phyloP scores from a whole-genome alignment of 2,888 invertebrate species.

The Chrysolina haemoptera region DNA sequence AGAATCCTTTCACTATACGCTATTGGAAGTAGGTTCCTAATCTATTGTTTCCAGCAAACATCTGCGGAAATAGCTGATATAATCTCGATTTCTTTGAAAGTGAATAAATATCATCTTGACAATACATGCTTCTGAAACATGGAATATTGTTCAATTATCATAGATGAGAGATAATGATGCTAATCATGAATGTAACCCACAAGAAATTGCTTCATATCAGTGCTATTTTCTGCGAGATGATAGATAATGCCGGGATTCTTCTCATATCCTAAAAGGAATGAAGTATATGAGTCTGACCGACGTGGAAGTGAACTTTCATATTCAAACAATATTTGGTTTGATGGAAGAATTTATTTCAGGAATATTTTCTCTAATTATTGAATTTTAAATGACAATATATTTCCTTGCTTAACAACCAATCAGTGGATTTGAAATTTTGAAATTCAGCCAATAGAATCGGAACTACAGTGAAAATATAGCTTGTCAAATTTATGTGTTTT shows the following conservation, averaged over 20 bases:
- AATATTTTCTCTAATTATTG: too few relatives aligned
- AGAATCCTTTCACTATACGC: constrained; percentile 55
- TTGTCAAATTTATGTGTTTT: too few relatives aligned
- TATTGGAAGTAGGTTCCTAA: constrained; percentile 51
- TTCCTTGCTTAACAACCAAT: too few relatives aligned
- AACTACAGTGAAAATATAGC: too few relatives aligned
- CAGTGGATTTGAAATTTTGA: too few relatives aligned
- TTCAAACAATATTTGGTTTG: too few relatives aligned
- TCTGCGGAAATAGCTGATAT: constrained; percentile 53
- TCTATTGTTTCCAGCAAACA: constrained; percentile 52
- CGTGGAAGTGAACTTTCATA: not conserved
- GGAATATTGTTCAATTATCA: constrained; percentile 13
- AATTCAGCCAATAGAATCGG: too few relatives aligned
- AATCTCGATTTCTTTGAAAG: constrained; percentile 47
- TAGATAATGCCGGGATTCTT: too few relatives aligned
- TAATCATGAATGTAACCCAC: not conserved
- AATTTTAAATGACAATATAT: too few relatives aligned
- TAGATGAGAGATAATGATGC: not conserved
- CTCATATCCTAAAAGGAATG: too few relatives aligned
- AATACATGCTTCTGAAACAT: constrained; percentile 41
- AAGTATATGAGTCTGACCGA: not conserved
- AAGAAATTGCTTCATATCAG: not conserved
- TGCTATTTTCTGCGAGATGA: not conserved
- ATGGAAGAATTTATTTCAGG: too few relatives aligned
- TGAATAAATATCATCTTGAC: constrained; percentile 47